Percentiles rank a stretch among this genome's conserved stretches.
Conservation (phyloP, 2,797 vertebrate genomes). For the Girardinus metallicus region DNA sequence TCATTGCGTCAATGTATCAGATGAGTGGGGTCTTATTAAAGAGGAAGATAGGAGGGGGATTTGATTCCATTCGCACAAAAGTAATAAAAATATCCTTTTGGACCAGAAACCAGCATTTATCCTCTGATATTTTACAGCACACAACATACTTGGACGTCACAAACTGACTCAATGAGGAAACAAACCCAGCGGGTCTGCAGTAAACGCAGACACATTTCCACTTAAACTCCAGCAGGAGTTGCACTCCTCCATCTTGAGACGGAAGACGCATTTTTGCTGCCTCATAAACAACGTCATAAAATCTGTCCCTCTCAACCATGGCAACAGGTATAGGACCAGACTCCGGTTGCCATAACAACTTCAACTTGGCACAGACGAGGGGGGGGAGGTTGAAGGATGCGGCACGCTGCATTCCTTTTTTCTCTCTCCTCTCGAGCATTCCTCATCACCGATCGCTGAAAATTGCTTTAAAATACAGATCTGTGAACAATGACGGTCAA, state of each 20-base stretch:
- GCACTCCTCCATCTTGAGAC: slow-evolving; percentile 58
- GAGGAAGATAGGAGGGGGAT: slow-evolving; percentile 12
- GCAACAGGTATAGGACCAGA: slow-evolving; percentile 79
- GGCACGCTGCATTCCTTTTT: slow-evolving; percentile 58
- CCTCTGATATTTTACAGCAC: too few species aligned
- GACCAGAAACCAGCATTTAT: neutral
- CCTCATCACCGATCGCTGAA: slow-evolving; percentile 9
- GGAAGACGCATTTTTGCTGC: slow-evolving; percentile 59
- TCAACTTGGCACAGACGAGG: slow-evolving; percentile 65
- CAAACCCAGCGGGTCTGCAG: slow-evolving; percentile 17
- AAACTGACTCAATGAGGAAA: neutral
- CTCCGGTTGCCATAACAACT: slow-evolving; percentile 81
- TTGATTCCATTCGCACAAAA: neutral
- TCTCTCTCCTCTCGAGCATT: slow-evolving; percentile 30
- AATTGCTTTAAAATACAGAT: slow-evolving; percentile 36
- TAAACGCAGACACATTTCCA: slow-evolving; percentile 20
- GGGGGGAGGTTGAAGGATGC: slow-evolving; percentile 46
- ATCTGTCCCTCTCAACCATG: slow-evolving; percentile 73
- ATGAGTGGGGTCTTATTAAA: slow-evolving; percentile 19
- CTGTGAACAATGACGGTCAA: slow-evolving; percentile 32
- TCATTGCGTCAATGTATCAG: slow-evolving; percentile 42
- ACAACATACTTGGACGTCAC: neutral
- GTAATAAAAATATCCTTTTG: neutral
- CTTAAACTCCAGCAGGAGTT: slow-evolving; percentile 46
- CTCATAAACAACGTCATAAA: slow-evolving; percentile 68